Evolutionary conservation across 2,113 vertebrate species (phyloP), one percentile per base, ranked within the genome.

Genomic region (Gymnorhina tibicen): DNA sequence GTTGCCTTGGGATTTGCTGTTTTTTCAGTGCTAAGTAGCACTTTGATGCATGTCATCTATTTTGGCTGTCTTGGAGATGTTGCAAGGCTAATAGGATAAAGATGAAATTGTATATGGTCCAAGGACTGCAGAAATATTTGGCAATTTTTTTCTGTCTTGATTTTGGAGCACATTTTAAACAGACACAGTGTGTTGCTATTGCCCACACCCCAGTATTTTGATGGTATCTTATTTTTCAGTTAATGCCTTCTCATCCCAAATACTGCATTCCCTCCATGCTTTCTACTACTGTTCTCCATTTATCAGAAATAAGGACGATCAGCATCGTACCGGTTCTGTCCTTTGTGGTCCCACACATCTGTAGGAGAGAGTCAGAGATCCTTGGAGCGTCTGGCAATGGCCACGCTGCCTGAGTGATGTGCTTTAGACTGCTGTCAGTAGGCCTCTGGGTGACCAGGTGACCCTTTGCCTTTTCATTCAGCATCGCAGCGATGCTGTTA

Each of bases 311-410:
- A 28, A 68, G 70, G 72, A 18, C 0, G 0, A 17, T 64, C 32
- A 14, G 1, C 23, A 9, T 10, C 8, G 14, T 27, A 12, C 11
- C 0, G 0, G 10, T 55, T 93, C 28, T 66, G 0, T 39, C 15
- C 26, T 75, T 35, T 9, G 1, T 80, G 27, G 26, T 80, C 32
- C 59, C 41, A 52, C 44, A 22, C 28, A 8, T 62, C 46, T 60
- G 3, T 60, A 14, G 7, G 42, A 73, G 32, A 60, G n/a, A 35
- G 22, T 68, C 53, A 28, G 63, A 49, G 16, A 32, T 86, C 39
- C 47, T 62, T 11, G 37, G 53, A 79, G 39, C 67, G 41, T 11
- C 47, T 80, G 59, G 67, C 3, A 8, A 1, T 80, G 55, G 58
- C 67, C 16, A 1, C 1, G 1, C 41, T 96, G 44, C n/a, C n/a